Evolutionary conservation across 1,140 invertebrate genomes (phyloP), one percentile per base, ranked within the genome.

Genomic region (Meloidogyne exigua): DNA sequence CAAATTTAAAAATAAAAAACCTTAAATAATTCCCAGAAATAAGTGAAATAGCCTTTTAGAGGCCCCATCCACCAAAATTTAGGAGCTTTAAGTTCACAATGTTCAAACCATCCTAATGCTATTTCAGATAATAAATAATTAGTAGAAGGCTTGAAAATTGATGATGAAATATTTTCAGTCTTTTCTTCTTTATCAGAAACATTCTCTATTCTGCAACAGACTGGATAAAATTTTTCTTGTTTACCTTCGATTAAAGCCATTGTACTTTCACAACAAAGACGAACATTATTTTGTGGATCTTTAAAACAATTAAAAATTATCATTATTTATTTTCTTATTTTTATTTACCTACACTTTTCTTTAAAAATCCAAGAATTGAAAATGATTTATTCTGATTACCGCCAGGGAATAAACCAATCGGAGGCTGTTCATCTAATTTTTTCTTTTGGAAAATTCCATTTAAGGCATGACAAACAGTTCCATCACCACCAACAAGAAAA

Each of bases 21-120:
- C 79, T 81, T 81, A n/a, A 81, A 26, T 23, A 81, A 73, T 64
- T 81, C 79, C 73, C 69, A 81, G 12, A 76, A 44, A 72, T 80
- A 81, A 23, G 67, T 57, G 57, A 81, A 67, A 10, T 65, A 18
- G 12, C 44, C 12, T 26, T 72, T 70, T 26, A 81, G 39, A 11
- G 57, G 26, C 0, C 79, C 79, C 69, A 71, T 82, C 18, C 70
- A 81, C 79, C 79, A 81, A 23, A 82, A 68, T 67, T 82, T 81
- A 10, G 49, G 79, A 39, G 69, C 67, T 57, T 69, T 64, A 32
- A 82, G 81, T 42, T 80, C 79, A 63, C 81, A 79, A 36, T 82
- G 74, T 21, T 82, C 75, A 32, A 81, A 81, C 79, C 79, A 81
- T 5, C 79, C 79, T 26, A 67, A 69, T 42, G 23, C 18, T 7